Evolutionary conservation across 2,888 invertebrate genomes (phyloP), one percentile per base, ranked within the genome.

Genomic region (Cephalotes varians): DNA sequence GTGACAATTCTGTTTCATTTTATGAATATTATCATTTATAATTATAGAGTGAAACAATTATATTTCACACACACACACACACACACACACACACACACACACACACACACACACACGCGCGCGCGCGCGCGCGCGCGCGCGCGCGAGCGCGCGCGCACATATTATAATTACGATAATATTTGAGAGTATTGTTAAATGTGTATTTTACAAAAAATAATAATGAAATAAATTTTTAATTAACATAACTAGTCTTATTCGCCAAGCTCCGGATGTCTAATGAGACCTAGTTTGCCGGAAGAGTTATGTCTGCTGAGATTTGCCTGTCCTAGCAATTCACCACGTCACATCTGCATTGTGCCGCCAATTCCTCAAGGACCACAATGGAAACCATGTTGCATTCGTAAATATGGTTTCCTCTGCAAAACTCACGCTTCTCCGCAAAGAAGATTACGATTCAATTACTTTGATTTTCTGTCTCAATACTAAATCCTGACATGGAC

Each of bases 361-460:
- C 89, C 92, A 12, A 84, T 92, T 34, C 76, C 64, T 4, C 93
- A 91, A 62, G 83, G 85, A 74, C 92, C 92, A 0, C 81, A 62
- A 18, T 93, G 91, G 90, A 90, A 87, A 15, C 92, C 92, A 5
- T 92, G 92, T 56, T 93, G 93, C 79, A 87, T 93, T 12, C 91
- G 87, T 21, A 91, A 88, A 81, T 90, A 92, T 81, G 87, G 88
- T n/a, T 82, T 84, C 21, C 92, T 92, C 10, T 94, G 94, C 76
- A 49, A 83, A 5, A 76, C 81, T 25, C 94, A 94, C 72, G 79
- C 79, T 28, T 84, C 69, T 31, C 87, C 91, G 4, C 86, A 90
- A 65, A 86, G 60, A 31, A 64, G 47, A 0, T n/a, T 91, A 56
- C 87, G 85, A 40, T 90, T 90, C 79, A 89, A 40, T 73, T 64